Base-by-base conservation (phyloP, 2,113 vertebrate genomes). In the Nesoenas mayeri region DNA sequence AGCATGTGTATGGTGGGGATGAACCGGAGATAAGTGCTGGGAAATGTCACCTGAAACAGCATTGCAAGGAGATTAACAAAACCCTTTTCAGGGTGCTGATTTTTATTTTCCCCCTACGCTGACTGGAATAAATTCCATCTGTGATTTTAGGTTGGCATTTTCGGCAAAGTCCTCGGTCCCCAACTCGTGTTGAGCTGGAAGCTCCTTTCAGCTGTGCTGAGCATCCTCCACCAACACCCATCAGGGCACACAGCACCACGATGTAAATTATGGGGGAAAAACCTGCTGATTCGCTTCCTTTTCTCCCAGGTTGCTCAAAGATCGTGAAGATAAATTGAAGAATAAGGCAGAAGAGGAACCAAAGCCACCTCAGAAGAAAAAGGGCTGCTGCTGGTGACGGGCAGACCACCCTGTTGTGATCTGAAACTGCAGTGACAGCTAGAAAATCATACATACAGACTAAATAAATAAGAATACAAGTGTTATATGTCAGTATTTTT, bases 341-440 rank as follows among this genome's bases (percentile, higher is more conserved):
- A 79, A 22, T 10, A 94, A 94, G 3, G 47, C 97, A 92, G 86
- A 94, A 80, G 96, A 98, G 48, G 90, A 96, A 60, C 94, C 95
- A 56, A 77, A 96, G 66, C 88, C 60, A 51, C 88, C 91, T 1
- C 80, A 88, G 60, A 98, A 97, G 95, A 99, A 97, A 91, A 97
- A 95, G 26, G 83, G 97, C 79, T 99, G 99, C 96, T 99, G 99
- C 78, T 90, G 32, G 36, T 98, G 95, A 97, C 15, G 36, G 58
- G 18, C 9, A 50, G 44, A 38, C 1, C 2, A 0, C 8, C 9
- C 2, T 1, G 0, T 19, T 9, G 2, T 57, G 74, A 69, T 32
- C 15, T 26, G 42, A 89, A 93, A 57, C 36, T 17, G 28, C 53
- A 60, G 44, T 1, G 3, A 58, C 22, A 62, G 58, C 28, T 66